Conservation (phyloP, 2,113 vertebrate genomes). For the Pituophis catenifer region DNA sequence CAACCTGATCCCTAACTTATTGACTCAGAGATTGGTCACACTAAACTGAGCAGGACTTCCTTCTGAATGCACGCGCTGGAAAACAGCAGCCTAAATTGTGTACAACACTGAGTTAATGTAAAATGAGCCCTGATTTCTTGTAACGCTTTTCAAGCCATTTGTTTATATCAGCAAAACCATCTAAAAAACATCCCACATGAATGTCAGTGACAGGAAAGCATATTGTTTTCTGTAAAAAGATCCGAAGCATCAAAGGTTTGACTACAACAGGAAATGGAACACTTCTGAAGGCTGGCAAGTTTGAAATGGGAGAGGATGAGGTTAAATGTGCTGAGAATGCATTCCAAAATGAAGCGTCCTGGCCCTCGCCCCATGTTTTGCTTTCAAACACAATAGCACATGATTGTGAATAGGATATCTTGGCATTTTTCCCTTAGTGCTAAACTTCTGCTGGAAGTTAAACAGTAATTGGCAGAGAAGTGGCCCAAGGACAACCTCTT, state of each 20-base stretch:
- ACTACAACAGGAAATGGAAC: constrained; percentile 46
- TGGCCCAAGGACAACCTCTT: not conserved
- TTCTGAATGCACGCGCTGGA: not conserved
- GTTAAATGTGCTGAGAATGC: constrained; percentile 15
- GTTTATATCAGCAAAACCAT: not conserved
- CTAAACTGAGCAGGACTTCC: not conserved
- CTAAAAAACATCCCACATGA: not conserved
- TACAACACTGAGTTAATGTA: accelerated
- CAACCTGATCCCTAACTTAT: accelerated
- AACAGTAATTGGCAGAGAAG: constrained; percentile 19
- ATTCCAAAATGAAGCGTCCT: constrained; percentile 16
- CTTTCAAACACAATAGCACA: accelerated
- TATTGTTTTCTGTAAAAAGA: not conserved
- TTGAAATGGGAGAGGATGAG: not conserved
- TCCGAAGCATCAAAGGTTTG: constrained; percentile 7
- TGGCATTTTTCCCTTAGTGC: not conserved
- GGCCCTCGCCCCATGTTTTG: not conserved
- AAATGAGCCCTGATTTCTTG: accelerated
- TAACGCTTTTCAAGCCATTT: not conserved
- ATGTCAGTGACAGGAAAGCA: not conserved
- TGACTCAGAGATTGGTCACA: not conserved
- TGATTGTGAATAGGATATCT: accelerated
- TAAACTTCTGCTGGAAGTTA: not conserved
- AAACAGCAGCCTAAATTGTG: not conserved
- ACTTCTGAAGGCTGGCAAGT: not conserved